Evolutionary conservation across 1,140 invertebrate species (phyloP), one percentile per base, ranked within the genome.

Genomic region (Papilio xuthus): DNA sequence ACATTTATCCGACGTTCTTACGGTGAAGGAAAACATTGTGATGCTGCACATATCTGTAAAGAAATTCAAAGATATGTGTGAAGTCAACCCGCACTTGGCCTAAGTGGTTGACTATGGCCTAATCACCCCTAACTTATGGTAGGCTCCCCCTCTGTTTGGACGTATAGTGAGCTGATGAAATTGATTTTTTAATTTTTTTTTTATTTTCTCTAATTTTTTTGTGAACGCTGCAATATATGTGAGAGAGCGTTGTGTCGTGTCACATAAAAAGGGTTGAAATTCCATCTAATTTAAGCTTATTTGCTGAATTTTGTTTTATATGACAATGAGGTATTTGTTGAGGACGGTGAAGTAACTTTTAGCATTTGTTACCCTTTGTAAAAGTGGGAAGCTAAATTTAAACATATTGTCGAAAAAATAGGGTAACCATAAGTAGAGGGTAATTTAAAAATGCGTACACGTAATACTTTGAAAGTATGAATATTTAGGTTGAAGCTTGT

Each of bases 261-360:
- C 60, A 67, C 23, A 63, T 28, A 67, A 67, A 63, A 32, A 15
- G 60, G 60, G 23, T 67, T 28, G 26, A 67, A 67, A 67, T 67
- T 6, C 13, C 60, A 67, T 28, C 60, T 67, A 10, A 67, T 67
- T 67, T 67, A 67, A 28, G 60, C 23, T 67, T 67, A 67, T 67
- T 67, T 28, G 60, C 60, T 32, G 60, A 67, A 67, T 67, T 67
- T 67, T 67, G 26, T 63, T 63, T 63, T 67, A 32, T 67, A 67
- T 28, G 13, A 67, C 26, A 15, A 28, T 28, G 60, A 67, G 60
- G 23, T 67, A 67, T 67, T 67, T 67, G 60, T 67, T 15, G 26
- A 67, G 60, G 60, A 32, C 60, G 20, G 26, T 4, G 32, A 67
- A 67, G 60, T 67, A 23, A 67, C 60, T 67, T 28, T 67, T 9